Base-by-base conservation (phyloP, 1,140 invertebrate species). In the Musca domestica region DNA sequence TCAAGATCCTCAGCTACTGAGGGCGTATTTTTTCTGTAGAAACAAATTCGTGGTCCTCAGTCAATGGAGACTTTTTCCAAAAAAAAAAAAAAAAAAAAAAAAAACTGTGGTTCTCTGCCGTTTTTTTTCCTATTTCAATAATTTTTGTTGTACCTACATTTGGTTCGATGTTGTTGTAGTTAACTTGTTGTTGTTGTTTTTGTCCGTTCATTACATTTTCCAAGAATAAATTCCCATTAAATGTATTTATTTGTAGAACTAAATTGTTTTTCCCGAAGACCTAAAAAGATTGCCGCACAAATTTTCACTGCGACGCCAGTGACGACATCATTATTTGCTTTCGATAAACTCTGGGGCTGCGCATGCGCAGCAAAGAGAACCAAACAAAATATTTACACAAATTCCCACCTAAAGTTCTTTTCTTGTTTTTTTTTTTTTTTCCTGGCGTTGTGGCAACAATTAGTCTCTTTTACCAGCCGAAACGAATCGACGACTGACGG, bases 361-460 rank as follows among this genome's bases (percentile, higher is more conserved):
- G 1, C 15, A 25, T 27, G 15, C 9, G n/a, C 4, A 54, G 15
- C 23, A 58, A 58, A 58, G 17, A 58, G 52, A 17, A 27, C 25
- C 22, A 58, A 61, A 7, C 17, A 19, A 41, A 17, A 61, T 61
- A 34, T 51, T 34, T 61, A 34, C 19, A 61, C 27, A 61, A 61
- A 61, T 61, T 61, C 56, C 56, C 56, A 61, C 27, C 56, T 61
- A 41, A 23, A 61, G 56, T 30, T n/a, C n/a, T n/a, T n/a, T n/a
- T n/a, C n/a, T 58, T 34, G 34, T 41, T 5, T 5, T 41, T 41
- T 5, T 41, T 41, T 5, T 34, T 61, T 27, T n/a, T n/a, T n/a
- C n/a, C n/a, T n/a, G n/a, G n/a, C 41, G 34, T 61, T 61, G 56
- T 61, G 56, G 56, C 27, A 61, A 61, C 56, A 61, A 61, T 61